Base-by-base conservation (phyloP, 2,888 invertebrate species). In the Lutraria lutraria region DNA sequence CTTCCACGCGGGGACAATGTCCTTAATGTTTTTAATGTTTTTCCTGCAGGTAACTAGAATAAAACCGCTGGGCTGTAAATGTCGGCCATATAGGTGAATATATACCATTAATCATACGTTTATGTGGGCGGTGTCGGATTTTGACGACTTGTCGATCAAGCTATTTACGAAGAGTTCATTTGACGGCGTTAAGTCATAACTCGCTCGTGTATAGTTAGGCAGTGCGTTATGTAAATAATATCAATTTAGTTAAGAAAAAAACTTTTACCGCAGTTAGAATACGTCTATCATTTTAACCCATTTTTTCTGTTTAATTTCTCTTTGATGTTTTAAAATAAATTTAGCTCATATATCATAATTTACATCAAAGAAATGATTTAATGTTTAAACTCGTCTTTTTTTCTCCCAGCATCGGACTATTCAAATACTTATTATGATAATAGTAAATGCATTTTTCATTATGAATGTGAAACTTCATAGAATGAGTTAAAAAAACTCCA, bases 11-110 rank as follows among this genome's bases (percentile, higher is more conserved):
- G 1, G 43, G 53, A 68, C 84, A 21, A 25, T 84, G 76, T 68
- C 25, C 43, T 83, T 83, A 84, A 84, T 76, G 72, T 34, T 29
- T 72, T 43, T 43, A 43, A 43, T 43, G 43, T 43, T 43, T 43
- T 54, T 52, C 53, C 84, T 43, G 72, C 84, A 52, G 84, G 54
- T 84, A 84, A 15, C 31, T 76, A 34, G 25, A 76, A 19, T 29
- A 16, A 76, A 34, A 31, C 19, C 34, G 76, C 76, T 76, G 76
- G 19, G 76, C 29, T 15, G 76, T 34, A 25, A 31, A 76, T 31
- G 76, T 34, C 76, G 76, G 34, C 15, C 31, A 34, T 76, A 34
- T 34, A 76, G 76, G 76, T 76, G 76, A 76, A 76, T 34, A 16
- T 76, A 16, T 31, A 16, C 16, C 76, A 76, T 76, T 0, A 34